Evolutionary conservation across 2,113 vertebrate genomes (phyloP), one percentile per base, ranked within the genome.

Genomic region (Sprattus sprattus): DNA sequence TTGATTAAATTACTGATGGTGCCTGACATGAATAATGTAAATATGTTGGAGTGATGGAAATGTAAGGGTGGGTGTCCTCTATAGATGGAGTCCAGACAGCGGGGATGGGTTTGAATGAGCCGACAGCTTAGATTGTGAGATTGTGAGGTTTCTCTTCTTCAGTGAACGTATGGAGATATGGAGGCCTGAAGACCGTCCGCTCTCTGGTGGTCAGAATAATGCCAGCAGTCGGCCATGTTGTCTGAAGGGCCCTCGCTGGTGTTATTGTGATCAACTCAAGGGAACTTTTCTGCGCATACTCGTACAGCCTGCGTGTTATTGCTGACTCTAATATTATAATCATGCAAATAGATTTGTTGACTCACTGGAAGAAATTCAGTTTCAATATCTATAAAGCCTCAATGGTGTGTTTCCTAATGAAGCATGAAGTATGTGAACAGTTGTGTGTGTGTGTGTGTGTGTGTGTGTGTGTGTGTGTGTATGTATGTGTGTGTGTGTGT

Each of bases 181-280:
- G 39, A 39, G 28, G 67, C 45, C 25, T 78, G 13, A 16, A 22
- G 45, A 13, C 71, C 22, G n/a, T 44, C 39, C 0, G 25, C 16
- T 13, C 91, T 85, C 85, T 92, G 90, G 84, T 91, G 83, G 86
- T 92, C 89, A 93, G 92, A 93, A 92, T 93, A 92, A 93, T 92
- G 91, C 91, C 92, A 92, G 92, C 91, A 92, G 90, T 92, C 90
- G 91, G 91, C 92, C 85, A 28, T 91, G 88, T 10, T 86, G 15
- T 88, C 44, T 86, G 44, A 91, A 85, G 7, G 93, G 92, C 91
- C 93, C 91, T 90, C 90, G 89, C 91, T 92, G 91, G 91, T 91
- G 92, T 92, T 92, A 93, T 93, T 93, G 89, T 88, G 90, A 92
- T 87, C 83, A 91, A 84, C 78, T 85, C 50, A 45, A 90, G 90